phyloP scores from a whole-genome alignment of 2,113 vertebrate genomes.

The Cynoglossus semilaevis region DNA sequence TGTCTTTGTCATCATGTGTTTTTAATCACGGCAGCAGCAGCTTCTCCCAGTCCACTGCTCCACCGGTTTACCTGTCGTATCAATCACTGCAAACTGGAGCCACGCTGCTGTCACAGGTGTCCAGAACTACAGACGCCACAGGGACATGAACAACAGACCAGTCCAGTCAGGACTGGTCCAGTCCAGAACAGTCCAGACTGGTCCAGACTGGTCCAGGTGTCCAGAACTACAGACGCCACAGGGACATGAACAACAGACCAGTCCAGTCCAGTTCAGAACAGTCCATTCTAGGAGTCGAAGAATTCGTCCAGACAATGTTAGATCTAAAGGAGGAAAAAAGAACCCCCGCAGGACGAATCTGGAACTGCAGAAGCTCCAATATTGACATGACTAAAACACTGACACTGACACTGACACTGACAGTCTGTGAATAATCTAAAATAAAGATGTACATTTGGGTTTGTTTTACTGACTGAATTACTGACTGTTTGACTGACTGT shows the following conservation, averaged over 20 bases:
- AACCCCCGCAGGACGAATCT: no score
- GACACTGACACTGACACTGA: no score
- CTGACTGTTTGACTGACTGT: no score
- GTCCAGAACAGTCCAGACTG: neutral
- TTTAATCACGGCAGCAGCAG: conserved; percentile 76
- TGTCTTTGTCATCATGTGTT: conserved; percentile 78
- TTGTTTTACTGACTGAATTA: no score
- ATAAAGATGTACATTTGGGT: no score
- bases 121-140: conserved; percentile 10
- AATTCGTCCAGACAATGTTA: no score
- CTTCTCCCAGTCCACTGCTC: conserved; percentile 53
- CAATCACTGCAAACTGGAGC: conserved; percentile 69
- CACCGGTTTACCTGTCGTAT: conserved; percentile 55
- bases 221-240: conserved; percentile 10
- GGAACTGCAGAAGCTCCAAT: no score
- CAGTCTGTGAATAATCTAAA: no score
- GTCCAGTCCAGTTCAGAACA: neutral
- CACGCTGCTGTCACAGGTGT: conserved; percentile 26
- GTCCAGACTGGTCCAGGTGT: conserved; percentile 14
- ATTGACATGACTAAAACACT: no score
- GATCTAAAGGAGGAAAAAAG: no score
- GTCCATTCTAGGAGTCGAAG: no score
- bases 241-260: neutral
- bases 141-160: neutral
- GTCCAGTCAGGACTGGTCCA: no score